Base-by-base conservation (phyloP, 2,113 vertebrate genomes). In the Carlito syrichta region DNA sequence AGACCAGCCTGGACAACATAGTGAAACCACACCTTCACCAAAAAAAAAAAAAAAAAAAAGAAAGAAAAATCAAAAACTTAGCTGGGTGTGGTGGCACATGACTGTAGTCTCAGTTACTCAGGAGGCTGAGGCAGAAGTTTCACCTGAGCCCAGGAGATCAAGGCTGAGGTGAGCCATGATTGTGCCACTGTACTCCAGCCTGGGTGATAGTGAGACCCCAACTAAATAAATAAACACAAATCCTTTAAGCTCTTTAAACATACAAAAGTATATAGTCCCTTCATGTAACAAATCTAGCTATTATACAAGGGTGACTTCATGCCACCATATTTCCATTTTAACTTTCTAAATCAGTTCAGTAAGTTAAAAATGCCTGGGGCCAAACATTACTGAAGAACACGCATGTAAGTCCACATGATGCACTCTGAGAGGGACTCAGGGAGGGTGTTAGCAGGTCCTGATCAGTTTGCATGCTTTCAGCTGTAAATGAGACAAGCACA, bases 221-320 rank as follows among this genome's bases (percentile, higher is more conserved):
- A n/a, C n/a, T n/a, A n/a, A n/a, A n/a, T n/a, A n/a, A n/a, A n/a
- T n/a, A n/a, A n/a, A n/a, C n/a, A n/a, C n/a, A n/a, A n/a, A n/a
- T n/a, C n/a, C n/a, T n/a, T n/a, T n/a, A n/a, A 50, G 54, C 86
- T 93, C 73, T 66, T 88, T 83, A 74, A 89, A 96, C 23, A 56
- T n/a, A 66, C 40, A 54, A 89, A 83, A 63, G 74, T 50, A 87
- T 43, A 48, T 25, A 63, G 22, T 68, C 19, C 43, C 23, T 89
- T 43, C 40, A 58, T n/a, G 20, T 11, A 76, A 66, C 20, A 62
- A 92, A 86, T 91, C 54, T 38, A 79, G 19, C n/a, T 43, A 58
- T 32, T 38, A 89, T 4, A 35, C 38, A 87, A 82, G 38, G 45
- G 27, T 9, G 60, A 62, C 38, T 40, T 35, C 86, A 89, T 60